Base-by-base conservation (phyloP, 2,888 invertebrate genomes). In the Lutraria lutraria region DNA sequence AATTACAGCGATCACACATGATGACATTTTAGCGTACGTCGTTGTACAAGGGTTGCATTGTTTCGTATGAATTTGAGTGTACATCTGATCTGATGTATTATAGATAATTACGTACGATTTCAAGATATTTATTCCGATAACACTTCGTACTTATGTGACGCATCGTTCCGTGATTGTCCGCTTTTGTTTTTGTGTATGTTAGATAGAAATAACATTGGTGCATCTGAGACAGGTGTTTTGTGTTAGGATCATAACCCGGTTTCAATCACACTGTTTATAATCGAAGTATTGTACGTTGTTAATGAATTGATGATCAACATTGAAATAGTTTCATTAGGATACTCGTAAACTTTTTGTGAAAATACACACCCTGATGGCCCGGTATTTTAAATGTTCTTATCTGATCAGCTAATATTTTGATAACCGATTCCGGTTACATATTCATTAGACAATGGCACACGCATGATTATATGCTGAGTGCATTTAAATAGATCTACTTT, bases 1-100 rank as follows among this genome's bases (percentile, higher is more conserved):
- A 89, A 86, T 86, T 68, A 43, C 83, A 72, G 29, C n/a, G 89
- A 91, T 88, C 89, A 16, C 86, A 86, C 87, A 92, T 92, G 92
- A 86, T 90, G 92, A 92, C 90, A 90, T 89, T 82, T 25, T 43
- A 56, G 82, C 80, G 90, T 87, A 81, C 89, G 76, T 84, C 82
- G 12, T 25, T 43, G 90, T 92, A 92, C 92, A 91, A 88, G 91
- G 89, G 68, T 72, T 83, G 34, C 31, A 86, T 90, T 90, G 90
- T 90, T 88, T 79, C 31, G 31, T 31, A 72, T 82, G 72, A 81
- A 81, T 82, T 86, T 86, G 53, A 86, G 63, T 83, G 79, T 86
- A 86, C 76, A 43, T 85, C 85, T 80, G 16, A 83, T 83, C 82
- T 83, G 89, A 86, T 86, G 43, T 43, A 83, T 72, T 25, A 53